phyloP scores from a whole-genome alignment of 2,113 vertebrate genomes.

The Prolemur simus region DNA sequence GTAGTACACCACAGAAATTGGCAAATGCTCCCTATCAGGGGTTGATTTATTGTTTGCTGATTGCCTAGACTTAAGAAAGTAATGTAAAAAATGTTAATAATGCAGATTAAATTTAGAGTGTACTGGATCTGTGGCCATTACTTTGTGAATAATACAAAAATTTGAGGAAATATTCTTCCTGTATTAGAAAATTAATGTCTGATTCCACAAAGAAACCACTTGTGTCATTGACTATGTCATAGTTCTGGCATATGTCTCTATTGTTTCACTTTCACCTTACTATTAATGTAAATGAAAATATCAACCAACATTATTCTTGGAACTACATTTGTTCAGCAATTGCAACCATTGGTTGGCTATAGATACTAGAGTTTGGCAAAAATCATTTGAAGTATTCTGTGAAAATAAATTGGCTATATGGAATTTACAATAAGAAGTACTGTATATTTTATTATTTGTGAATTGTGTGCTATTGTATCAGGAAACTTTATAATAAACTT shows the following conservation, averaged over 20 bases:
- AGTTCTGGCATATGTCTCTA: not conserved
- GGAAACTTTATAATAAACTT: constrained; percentile 4
- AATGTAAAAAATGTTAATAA: not conserved
- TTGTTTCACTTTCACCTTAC: constrained; percentile 15
- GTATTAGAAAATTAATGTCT: not conserved
- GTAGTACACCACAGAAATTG: not conserved
- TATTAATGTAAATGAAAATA: constrained; percentile 31
- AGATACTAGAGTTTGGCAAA: not conserved
- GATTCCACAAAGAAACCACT: not conserved
- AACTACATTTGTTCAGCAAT: not conserved
- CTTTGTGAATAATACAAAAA: not conserved
- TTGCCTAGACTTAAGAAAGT: constrained; percentile 5
- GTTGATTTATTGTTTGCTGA: not conserved
- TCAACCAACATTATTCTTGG: not conserved
- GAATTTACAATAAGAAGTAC: constrained; percentile 25
- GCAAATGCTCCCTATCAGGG: not conserved
- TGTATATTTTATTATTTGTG: constrained; percentile 34
- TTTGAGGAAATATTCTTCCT: not conserved
- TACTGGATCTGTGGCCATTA: not conserved
- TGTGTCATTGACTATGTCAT: not conserved
- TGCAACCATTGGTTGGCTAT: not conserved
- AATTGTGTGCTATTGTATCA: not conserved
- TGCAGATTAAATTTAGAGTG: not conserved
- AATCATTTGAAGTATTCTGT: not conserved
- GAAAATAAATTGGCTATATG: constrained; percentile 3